phyloP scores from a whole-genome alignment of 2,797 vertebrate species.

The Artibeus jamaicensis region DNA sequence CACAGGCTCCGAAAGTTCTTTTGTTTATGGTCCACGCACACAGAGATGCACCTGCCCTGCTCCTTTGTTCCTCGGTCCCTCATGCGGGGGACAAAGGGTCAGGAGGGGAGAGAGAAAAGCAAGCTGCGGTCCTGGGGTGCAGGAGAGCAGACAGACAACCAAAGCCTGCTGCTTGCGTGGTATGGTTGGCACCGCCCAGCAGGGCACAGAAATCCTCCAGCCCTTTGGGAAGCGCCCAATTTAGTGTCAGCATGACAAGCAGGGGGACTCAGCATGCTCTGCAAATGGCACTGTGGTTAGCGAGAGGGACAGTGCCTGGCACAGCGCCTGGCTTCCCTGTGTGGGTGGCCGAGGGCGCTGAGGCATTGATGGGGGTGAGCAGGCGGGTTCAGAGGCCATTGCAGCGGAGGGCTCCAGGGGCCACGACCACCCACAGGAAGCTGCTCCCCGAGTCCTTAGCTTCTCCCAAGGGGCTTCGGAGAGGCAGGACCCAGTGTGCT shows the following conservation, averaged over 20 bases:
- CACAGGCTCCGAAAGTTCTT: background rate
- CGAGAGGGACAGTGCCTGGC: fast-evolving
- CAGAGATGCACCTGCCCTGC: background rate
- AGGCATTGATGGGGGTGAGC: background rate
- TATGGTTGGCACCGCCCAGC: background rate
- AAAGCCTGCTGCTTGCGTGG: background rate
- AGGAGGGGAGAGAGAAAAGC: background rate
- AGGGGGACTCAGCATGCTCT: background rate
- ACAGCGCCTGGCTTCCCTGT: fast-evolving
- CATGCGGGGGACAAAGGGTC: background rate
- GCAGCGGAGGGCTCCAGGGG: background rate
- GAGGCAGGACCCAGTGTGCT: background rate
- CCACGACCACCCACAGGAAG: fast-evolving
- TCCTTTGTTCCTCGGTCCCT: background rate
- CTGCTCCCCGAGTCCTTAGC: background rate
- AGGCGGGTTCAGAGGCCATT: background rate
- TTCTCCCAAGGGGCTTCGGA: background rate
- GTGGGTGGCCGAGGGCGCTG: too few relatives aligned
- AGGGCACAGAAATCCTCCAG: background rate
- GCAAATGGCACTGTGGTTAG: background rate
- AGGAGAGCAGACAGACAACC: background rate
- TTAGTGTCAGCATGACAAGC: background rate
- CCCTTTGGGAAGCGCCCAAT: background rate
- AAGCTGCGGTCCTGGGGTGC: background rate
- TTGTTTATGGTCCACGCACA: background rate